Conservation (phyloP, 1,140 invertebrate species). For the Apis laboriosa region DNA sequence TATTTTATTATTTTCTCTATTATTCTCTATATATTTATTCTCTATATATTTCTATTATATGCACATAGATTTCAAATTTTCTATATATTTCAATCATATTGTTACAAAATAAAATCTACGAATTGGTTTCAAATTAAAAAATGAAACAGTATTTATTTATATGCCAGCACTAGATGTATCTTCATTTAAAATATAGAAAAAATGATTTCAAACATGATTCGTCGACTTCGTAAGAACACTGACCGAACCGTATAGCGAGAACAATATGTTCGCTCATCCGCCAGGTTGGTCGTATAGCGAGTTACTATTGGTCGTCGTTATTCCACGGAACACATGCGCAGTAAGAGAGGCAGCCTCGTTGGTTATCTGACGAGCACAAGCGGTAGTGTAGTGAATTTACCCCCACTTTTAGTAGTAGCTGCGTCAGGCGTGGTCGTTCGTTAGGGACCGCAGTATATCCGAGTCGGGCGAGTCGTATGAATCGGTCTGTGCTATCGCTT, state of each 20-base stretch:
- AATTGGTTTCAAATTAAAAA: not conserved
- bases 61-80: not conserved
- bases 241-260: not conserved
- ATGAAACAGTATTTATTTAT: not conserved
- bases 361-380: slow-evolving; percentile 15
- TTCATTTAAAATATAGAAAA: not conserved
- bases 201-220: not conserved
- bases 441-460: slow-evolving; percentile 45
- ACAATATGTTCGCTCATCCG: slow-evolving; percentile 42
- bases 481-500: slow-evolving; percentile 16
- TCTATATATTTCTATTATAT: not conserved
- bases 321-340: slow-evolving; percentile 18
- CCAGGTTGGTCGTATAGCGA: slow-evolving; percentile 1
- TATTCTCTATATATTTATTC: not conserved
- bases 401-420: slow-evolving; percentile 63
- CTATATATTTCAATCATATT: too few species aligned
- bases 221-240: not conserved
- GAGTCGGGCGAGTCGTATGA: slow-evolving; percentile 50
- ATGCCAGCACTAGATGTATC: not conserved
- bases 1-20: not conserved
- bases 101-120: too few species aligned
- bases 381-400: slow-evolving; percentile 21
- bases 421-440: slow-evolving; percentile 75
- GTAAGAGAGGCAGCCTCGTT: slow-evolving; percentile 20
- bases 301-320: slow-evolving; percentile 13